phyloP scores from a whole-genome alignment of 2,888 invertebrate genomes.

The Pristionchus maxplancki region DNA sequence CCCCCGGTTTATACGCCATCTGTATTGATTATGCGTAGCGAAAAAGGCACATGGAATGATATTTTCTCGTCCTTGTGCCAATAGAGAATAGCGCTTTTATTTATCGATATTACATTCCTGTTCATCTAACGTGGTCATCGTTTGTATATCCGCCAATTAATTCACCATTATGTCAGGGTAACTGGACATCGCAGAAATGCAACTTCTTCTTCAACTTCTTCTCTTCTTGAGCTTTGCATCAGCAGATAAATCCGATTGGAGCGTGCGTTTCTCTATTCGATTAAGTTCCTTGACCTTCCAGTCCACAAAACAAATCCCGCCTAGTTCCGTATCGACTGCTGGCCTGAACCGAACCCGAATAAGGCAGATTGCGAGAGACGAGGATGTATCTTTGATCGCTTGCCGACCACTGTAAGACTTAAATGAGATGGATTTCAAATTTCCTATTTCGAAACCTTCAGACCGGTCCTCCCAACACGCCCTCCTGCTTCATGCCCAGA shows the following conservation, averaged over 20 bases:
- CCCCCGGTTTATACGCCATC: too few species aligned
- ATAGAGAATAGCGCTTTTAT: too few species aligned
- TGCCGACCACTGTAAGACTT: background rate
- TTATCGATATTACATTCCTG: too few species aligned
- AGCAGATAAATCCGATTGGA: background rate
- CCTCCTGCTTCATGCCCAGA: constrained; percentile 1
- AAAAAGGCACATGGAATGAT: too few species aligned
- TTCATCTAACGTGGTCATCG: too few species aligned
- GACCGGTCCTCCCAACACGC: constrained; percentile 1
- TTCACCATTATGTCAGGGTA: too few species aligned
- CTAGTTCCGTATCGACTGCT: constrained; percentile 64
- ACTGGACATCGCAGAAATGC: background rate
- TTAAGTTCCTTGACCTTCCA: background rate
- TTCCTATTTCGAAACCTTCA: background rate
- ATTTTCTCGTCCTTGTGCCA: too few species aligned
- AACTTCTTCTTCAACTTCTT: background rate
- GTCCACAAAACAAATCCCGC: background rate
- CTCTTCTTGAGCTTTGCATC: background rate
- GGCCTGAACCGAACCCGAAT: constrained; percentile 64
- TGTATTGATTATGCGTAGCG: too few species aligned
- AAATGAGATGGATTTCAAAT: background rate
- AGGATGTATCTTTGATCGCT: constrained; percentile 64
- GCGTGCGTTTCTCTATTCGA: background rate
- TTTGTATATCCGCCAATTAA: too few species aligned
- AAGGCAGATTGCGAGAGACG: constrained; percentile 63